A percentile compares a stretch with the other conserved stretches of the same genome.
phyloP scores from a whole-genome alignment of 2,797 vertebrate species.

The Molothrus aeneus region DNA sequence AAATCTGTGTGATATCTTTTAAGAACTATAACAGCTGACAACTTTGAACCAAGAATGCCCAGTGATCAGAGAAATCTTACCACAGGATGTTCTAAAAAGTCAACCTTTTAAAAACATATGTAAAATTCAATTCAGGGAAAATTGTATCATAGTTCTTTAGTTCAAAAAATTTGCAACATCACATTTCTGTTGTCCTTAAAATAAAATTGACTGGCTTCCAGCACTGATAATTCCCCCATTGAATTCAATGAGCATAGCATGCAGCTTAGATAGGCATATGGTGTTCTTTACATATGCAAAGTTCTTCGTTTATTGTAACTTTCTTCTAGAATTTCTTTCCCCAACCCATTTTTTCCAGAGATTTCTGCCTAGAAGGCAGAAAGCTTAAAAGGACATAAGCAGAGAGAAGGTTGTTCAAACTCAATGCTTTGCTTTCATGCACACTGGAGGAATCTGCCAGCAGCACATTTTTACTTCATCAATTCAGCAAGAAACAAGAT shows the following conservation, averaged over 20 bases:
- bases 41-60: background rate
- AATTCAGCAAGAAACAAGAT: slow-evolving; percentile 47
- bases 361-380: slow-evolving; percentile 24
- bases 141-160: background rate
- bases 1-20: background rate
- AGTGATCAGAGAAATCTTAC: background rate
- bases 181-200: slow-evolving; percentile 8
- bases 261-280: background rate
- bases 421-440: slow-evolving; percentile 29
- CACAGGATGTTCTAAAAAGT: background rate
- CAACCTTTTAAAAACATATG: background rate
- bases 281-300: background rate
- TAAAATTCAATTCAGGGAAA: background rate
- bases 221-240: background rate
- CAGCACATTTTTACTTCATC: slow-evolving; percentile 74
- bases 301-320: background rate
- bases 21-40: background rate
- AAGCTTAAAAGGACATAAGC: slow-evolving; percentile 41
- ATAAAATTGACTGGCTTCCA: slow-evolving; percentile 5
- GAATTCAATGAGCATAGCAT: background rate
- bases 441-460: slow-evolving; percentile 64
- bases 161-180: background rate
- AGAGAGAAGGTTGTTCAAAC: slow-evolving; percentile 50
- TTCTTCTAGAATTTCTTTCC: background rate
- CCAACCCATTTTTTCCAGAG: background rate